Conservation (phyloP, 2,888 invertebrate species). For the Conchocele bisecta region DNA sequence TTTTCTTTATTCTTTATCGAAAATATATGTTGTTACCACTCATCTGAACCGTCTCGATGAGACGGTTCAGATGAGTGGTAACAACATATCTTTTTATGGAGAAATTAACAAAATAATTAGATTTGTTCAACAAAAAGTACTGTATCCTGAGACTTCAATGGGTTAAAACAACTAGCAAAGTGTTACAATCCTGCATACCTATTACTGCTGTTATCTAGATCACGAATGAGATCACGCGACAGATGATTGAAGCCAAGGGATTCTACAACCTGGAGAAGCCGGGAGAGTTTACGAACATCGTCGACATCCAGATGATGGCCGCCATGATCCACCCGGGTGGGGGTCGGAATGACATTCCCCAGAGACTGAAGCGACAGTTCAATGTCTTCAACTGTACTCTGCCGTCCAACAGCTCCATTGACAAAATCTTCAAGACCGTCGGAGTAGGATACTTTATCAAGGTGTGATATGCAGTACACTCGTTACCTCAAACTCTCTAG, state of each 20-base stretch:
- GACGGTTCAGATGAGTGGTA: too few species aligned
- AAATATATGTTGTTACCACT: too few species aligned
- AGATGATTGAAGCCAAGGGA: conserved; percentile 98
- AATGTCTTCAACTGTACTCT: conserved; percentile 97
- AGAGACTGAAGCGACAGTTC: conserved; percentile 95
- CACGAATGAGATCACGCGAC: conserved; percentile 93
- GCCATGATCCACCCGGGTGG: conserved; percentile 95
- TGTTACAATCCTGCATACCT: too few species aligned
- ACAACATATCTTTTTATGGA: too few species aligned
- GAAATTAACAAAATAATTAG: too few species aligned
- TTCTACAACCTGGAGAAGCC: conserved; percentile 98
- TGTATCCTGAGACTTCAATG: too few species aligned
- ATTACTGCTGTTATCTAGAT: conserved; percentile 70
- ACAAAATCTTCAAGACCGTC: conserved; percentile 92
- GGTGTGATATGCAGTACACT: too few species aligned
- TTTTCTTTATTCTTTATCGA: too few species aligned
- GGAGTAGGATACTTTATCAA: conserved; percentile 81
- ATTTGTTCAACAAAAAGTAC: too few species aligned
- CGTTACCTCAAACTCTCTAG: too few species aligned
- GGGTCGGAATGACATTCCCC: conserved; percentile 97
- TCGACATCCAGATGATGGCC: conserved; percentile 95
- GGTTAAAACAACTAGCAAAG: too few species aligned
- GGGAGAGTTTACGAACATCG: conserved; percentile 95
- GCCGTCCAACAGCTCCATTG: conserved; percentile 94
- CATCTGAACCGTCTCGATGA: too few species aligned